These are phyloP conservation scores for Epinotia demarniana DNA, from an alignment of 2,888 invertebrate genomes.

Conservation along the genomic window DNA sequence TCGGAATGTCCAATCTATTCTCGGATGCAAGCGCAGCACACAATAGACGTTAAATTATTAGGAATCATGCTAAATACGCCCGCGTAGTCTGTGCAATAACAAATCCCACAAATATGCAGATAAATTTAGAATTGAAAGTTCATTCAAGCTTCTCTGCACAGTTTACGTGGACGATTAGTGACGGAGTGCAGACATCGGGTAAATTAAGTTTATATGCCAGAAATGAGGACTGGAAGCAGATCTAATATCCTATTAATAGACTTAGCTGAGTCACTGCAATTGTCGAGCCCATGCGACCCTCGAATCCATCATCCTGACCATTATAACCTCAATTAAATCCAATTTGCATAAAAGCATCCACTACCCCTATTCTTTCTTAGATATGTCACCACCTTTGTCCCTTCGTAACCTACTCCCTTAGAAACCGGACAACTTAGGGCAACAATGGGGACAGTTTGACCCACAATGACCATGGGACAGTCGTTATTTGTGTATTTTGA, in stretches of 20 bases:
- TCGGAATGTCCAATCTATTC: slow-evolving; percentile 16
- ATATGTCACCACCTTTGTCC: slow-evolving; percentile 84
- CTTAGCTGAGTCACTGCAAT: slow-evolving; percentile 70
- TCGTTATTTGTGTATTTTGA: slow-evolving; percentile 83
- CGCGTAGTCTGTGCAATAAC: background rate
- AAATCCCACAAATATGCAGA: background rate
- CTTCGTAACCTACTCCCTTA: slow-evolving; percentile 76
- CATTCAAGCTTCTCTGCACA: background rate
- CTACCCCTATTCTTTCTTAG: slow-evolving; percentile 69
- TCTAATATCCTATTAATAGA: slow-evolving; percentile 48
- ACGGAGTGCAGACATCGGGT: background rate
- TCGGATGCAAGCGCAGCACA: background rate
- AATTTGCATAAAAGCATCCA: slow-evolving; percentile 76
- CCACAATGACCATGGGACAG: slow-evolving; percentile 76
- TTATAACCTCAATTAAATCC: slow-evolving; percentile 85
- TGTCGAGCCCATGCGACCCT: slow-evolving; percentile 69
- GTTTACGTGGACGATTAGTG: background rate
- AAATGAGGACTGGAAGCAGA: slow-evolving; percentile 3
- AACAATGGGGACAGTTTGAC: slow-evolving; percentile 80
- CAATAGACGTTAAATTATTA: slow-evolving; percentile 8
- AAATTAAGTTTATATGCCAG: background rate
- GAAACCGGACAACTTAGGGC: slow-evolving; percentile 75
- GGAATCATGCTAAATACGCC: no score
- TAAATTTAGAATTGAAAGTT: background rate
- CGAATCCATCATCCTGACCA: slow-evolving; percentile 75